Evolutionary conservation across 2,888 invertebrate species (phyloP).

Genomic region (Carpatolechia fugitivella): DNA sequence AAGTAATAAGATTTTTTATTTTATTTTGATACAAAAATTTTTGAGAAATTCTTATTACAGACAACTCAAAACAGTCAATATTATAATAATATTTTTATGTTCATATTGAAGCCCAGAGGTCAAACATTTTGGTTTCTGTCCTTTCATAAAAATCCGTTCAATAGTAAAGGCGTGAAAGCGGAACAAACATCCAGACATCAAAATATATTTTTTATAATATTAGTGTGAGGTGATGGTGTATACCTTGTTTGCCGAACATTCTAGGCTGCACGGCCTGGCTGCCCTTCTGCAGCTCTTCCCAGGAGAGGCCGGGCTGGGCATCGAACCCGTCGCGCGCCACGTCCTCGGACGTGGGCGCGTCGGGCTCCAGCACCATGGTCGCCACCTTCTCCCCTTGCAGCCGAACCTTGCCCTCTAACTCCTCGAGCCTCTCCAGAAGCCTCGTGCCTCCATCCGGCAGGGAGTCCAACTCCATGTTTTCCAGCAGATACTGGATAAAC

Average conservation of each 20-base stretch:
- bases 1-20: too few species aligned
- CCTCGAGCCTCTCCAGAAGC: slow-evolving; percentile 68
- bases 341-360: slow-evolving; percentile 43
- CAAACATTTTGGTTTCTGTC: too few species aligned
- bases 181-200: too few species aligned
- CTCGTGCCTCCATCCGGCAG: slow-evolving; percentile 83
- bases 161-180: too few species aligned
- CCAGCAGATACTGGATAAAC: slow-evolving; percentile 49
- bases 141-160: too few species aligned
- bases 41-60: too few species aligned
- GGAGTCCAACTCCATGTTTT: slow-evolving; percentile 56
- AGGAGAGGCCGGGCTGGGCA: slow-evolving; percentile 44
- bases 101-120: too few species aligned
- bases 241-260: slow-evolving; percentile 78
- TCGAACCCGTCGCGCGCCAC: slow-evolving; percentile 51
- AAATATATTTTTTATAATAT: too few species aligned
- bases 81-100: too few species aligned
- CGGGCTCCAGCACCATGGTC: slow-evolving; percentile 68
- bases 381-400: slow-evolving; percentile 69
- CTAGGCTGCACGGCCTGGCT: slow-evolving; percentile 76
- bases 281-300: slow-evolving; percentile 77
- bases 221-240: too few species aligned
- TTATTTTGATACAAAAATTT: too few species aligned
- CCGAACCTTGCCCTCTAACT: slow-evolving; percentile 63
- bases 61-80: too few species aligned